Conservation (phyloP, 30 jellyfish, hydroid and myxozoan species). For the Turritopsis rubra region DNA sequence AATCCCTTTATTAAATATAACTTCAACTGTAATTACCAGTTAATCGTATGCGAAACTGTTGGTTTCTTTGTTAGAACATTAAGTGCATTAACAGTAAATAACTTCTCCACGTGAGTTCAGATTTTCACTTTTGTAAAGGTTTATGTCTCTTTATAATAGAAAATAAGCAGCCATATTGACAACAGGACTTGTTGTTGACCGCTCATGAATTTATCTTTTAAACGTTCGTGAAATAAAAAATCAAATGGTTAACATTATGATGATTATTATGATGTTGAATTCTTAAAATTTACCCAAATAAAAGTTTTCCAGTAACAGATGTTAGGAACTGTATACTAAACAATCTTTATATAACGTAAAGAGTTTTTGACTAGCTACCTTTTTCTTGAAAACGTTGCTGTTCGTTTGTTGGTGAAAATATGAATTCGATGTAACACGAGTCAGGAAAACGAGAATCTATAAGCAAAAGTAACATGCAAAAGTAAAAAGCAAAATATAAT, state of each 20-base stretch:
- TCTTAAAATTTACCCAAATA: not conserved
- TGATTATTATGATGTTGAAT: not conserved
- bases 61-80: not conserved
- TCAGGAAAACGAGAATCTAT: slow-evolving; percentile 71
- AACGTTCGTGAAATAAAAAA: too few relatives aligned
- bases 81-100: not conserved
- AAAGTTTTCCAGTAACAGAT: not conserved
- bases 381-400: slow-evolving; percentile 24
- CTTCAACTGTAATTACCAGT: not conserved
- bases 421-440: slow-evolving; percentile 58
- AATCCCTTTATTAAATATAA: not conserved
- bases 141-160: not conserved
- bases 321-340: not conserved
- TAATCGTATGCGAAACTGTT: not conserved
- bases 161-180: not conserved
- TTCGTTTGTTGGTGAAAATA: slow-evolving; percentile 52
- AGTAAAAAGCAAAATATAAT: not conserved
- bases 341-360: not conserved
- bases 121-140: not conserved
- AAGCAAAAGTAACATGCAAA: not conserved
- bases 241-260: not conserved
- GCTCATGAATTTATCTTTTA: too few relatives aligned
- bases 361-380: not conserved
- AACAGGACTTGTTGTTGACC: too few relatives aligned
- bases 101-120: not conserved